Evolutionary conservation across 2,888 invertebrate species (phyloP), one percentile per base, ranked within the genome.

Genomic region (Resseliella maxima): DNA sequence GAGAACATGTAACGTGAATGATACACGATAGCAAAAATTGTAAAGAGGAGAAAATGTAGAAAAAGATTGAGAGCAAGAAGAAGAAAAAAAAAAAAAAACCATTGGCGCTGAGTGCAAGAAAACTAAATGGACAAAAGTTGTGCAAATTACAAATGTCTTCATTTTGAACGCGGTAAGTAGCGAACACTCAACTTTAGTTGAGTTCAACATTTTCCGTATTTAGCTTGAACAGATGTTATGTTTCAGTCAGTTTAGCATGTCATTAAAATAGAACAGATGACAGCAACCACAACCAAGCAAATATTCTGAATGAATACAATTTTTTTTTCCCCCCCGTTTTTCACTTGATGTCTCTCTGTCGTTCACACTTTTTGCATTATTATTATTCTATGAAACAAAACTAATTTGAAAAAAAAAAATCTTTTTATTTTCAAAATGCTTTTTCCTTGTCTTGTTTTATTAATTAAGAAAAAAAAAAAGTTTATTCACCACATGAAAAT

Each of bases 71-170:
- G 41, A 41, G 12, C 10, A 59, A 59, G 50, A 59, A 59, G 10
- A 59, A 8, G 41, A 12, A 41, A 41, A 41, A 41, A 41, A 41
- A 41, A 41, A 41, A 41, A 12, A 41, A 41, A 41, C 5, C 41
- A 41, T 12, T 8, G 5, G 12, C 41, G 12, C 41, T n/a, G n/a
- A n/a, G n/a, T n/a, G 12, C 41, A 41, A 8, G 12, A 5, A 41
- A 5, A 41, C 12, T 8, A 41, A 41, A 5, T n/a, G 59, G 2
- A n/a, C 59, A 27, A 27, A 59, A 12, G 50, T 59, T 59, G 59
- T 59, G 24, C 59, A 59, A 15, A 59, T 24, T 59, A 59, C 59
- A 59, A 59, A 59, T 15, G 50, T 50, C 50, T 50, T 50, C 50
- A 50, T 50, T 50, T 50, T 50, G n/a, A 50, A 50, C 50, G 50